These are phyloP conservation scores for Idaea biselata DNA, from an alignment of 2,888 invertebrate genomes.

Conservation along the genomic window DNA sequence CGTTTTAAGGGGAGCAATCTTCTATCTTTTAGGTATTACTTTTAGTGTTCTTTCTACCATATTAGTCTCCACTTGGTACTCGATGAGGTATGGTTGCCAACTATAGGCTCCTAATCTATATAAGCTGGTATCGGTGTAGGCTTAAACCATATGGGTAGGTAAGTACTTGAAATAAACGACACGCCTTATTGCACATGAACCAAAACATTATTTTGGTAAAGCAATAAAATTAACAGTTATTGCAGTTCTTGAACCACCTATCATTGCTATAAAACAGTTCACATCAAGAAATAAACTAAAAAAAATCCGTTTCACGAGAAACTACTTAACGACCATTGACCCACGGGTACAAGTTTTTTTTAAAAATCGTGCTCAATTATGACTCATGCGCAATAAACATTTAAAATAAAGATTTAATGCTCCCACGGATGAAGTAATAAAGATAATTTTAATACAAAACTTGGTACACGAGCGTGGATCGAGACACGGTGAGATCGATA, in stretches of 20 bases:
- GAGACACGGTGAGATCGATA: conserved; percentile 59
- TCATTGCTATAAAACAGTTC: conserved; percentile 9
- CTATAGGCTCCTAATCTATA: no score
- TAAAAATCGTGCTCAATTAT: conserved; percentile 50
- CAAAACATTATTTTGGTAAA: conserved; percentile 3
- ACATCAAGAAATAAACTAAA: neutral
- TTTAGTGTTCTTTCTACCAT: no score
- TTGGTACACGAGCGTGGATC: conserved; percentile 51
- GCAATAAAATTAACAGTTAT: conserved; percentile 1
- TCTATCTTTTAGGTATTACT: no score
- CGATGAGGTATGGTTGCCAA: no score
- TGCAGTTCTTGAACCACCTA: neutral
- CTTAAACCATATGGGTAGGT: neutral
- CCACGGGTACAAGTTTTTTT: conserved; percentile 30
- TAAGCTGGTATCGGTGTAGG: neutral
- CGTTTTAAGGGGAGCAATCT: no score
- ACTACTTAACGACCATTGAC: conserved; percentile 11
- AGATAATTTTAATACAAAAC: conserved; percentile 72
- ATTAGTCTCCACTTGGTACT: no score
- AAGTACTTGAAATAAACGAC: neutral
- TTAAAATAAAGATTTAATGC: conserved; percentile 51
- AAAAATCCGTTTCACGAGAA: conserved; percentile 7
- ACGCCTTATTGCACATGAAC: neutral
- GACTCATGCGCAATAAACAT: conserved; percentile 59
- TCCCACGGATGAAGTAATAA: conserved; percentile 69